Conservation (phyloP, 2,797 vertebrate species). For the Poeciliopsis presidionis region DNA sequence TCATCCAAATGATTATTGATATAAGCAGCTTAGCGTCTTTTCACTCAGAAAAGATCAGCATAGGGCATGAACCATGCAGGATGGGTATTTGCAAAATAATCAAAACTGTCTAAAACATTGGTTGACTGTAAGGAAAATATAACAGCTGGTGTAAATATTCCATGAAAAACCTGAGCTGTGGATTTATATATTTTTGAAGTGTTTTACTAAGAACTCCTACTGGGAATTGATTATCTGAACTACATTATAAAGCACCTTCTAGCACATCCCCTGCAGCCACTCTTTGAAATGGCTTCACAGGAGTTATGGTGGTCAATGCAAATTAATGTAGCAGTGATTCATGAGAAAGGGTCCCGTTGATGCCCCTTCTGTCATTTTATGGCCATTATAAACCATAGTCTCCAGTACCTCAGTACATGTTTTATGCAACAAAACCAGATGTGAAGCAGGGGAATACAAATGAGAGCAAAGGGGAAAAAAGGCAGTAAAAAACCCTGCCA, state of each 20-base stretch:
- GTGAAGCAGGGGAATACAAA: slow-evolving; percentile 39
- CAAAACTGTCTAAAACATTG: slow-evolving; percentile 40
- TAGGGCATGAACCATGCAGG: slow-evolving; percentile 55
- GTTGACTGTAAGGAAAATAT: slow-evolving; percentile 11
- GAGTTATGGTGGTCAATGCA: slow-evolving; percentile 60
- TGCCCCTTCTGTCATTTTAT: slow-evolving; percentile 61
- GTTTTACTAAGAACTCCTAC: slow-evolving; percentile 14
- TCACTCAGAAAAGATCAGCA: slow-evolving; percentile 55
- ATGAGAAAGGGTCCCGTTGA: slow-evolving; percentile 40
- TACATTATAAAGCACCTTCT: slow-evolving; percentile 42
- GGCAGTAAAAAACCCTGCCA: background rate
- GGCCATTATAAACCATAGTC: slow-evolving; percentile 56
- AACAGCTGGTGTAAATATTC: slow-evolving; percentile 7
- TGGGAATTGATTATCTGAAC: slow-evolving; percentile 34
- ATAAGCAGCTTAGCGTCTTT: slow-evolving; percentile 68
- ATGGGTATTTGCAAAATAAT: slow-evolving; percentile 51
- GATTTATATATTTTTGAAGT: slow-evolving; percentile 18
- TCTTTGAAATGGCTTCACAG: slow-evolving; percentile 39
- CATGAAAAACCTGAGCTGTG: slow-evolving; percentile 11
- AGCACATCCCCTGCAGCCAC: slow-evolving; percentile 41
- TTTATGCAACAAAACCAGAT: slow-evolving; percentile 42
- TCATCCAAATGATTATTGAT: slow-evolving; percentile 56
- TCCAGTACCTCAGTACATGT: slow-evolving; percentile 36
- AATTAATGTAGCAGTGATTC: slow-evolving; percentile 61
- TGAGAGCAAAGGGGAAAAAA: slow-evolving; percentile 19